Conservation (phyloP, 2,888 invertebrate genomes). For the Bugula neritina region DNA sequence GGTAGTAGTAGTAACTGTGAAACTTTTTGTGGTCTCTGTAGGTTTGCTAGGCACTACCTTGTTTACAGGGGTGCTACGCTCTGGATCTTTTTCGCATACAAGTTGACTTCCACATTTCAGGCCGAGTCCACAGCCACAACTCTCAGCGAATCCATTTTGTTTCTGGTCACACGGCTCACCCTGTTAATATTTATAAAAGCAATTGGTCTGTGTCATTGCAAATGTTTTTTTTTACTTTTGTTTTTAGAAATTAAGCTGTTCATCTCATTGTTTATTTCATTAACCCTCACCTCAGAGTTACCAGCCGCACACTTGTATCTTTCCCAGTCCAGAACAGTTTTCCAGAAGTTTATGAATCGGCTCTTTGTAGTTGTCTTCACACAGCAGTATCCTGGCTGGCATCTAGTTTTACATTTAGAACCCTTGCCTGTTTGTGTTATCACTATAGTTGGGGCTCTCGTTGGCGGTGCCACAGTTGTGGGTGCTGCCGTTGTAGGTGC, state of each 20-base stretch:
- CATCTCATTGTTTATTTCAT: not conserved
- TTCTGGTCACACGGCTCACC: not conserved
- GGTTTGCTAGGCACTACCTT: no score
- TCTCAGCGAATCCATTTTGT: not conserved
- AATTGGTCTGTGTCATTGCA: no score
- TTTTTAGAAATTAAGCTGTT: not conserved
- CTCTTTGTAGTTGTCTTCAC: not conserved
- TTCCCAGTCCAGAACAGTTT: no score
- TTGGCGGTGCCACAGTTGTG: not conserved
- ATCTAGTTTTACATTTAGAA: not conserved
- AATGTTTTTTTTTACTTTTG: no score
- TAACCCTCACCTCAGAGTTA: not conserved
- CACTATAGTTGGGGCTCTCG: not conserved
- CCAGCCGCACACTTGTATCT: not conserved
- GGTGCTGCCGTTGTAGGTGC: not conserved
- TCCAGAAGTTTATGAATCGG: not conserved
- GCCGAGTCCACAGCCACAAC: not conserved
- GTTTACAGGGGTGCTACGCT: no score
- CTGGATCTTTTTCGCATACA: not conserved
- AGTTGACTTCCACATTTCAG: not conserved
- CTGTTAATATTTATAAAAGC: no score
- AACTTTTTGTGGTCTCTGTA: no score
- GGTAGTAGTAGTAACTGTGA: not conserved
- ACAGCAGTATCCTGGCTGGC: not conserved
- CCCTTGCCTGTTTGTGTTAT: not conserved